Conservation (phyloP, 2,888 invertebrate genomes). For the Drosophila quasianomalipes region DNA sequence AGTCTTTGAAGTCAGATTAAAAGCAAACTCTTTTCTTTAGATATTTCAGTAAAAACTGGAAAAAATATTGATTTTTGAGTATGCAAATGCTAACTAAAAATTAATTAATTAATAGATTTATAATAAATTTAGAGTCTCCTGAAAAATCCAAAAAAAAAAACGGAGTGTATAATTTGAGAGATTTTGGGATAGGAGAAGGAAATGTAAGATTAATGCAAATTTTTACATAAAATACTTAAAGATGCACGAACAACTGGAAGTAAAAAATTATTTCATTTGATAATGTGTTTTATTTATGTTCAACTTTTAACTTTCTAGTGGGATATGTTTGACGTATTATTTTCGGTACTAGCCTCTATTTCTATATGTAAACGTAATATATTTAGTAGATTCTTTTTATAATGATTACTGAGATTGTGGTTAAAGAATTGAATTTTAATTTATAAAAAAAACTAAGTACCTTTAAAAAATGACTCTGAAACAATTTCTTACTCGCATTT, state of each 20-base stretch:
- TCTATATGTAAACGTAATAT: not conserved
- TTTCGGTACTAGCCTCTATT: not conserved
- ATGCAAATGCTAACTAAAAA: not conserved
- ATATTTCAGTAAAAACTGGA: not conserved
- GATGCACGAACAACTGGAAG: not conserved
- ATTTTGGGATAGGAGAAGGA: not conserved
- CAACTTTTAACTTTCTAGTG: not conserved
- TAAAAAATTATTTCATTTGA: not conserved
- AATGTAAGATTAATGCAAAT: no score
- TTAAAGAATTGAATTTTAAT: not conserved
- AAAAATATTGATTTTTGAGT: not conserved
- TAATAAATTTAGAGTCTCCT: not conserved
- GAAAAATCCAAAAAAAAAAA: no score
- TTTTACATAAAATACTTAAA: not conserved
- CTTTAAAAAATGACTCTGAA: not conserved
- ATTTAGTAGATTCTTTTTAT: not conserved
- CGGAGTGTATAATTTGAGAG: not conserved
- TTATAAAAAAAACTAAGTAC: not conserved
- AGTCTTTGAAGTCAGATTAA: not conserved
- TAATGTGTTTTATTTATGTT: not conserved
- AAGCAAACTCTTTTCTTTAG: not conserved
- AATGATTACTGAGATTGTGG: not conserved
- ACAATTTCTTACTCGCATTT: slow-evolving; percentile 8
- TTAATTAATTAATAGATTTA: not conserved
- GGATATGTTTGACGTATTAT: not conserved